Evolutionary conservation across 2,113 vertebrate genomes (phyloP).

Genomic region (Pteruthius melanotis): DNA sequence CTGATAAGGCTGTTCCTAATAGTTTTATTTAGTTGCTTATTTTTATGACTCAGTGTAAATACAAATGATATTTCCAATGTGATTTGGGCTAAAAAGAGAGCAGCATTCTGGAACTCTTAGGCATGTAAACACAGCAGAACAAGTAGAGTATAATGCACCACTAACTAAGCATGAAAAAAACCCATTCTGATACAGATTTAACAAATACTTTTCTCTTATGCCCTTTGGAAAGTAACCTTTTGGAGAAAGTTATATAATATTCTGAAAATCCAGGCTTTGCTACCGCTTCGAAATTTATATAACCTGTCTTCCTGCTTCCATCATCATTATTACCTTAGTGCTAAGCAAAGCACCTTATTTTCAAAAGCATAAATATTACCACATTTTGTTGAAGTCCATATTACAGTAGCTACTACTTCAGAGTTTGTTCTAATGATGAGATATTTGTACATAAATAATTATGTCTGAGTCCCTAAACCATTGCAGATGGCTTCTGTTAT

Average conservation of each 20-base stretch:
- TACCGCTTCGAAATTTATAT: neutral
- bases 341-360: neutral
- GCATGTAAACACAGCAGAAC: neutral
- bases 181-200: neutral
- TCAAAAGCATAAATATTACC: neutral
- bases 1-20: neutral
- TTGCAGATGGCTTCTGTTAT: accelerated
- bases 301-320: neutral
- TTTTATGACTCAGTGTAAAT: neutral
- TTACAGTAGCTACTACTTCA: neutral
- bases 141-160: neutral
- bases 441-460: neutral
- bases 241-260: neutral
- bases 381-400: neutral
- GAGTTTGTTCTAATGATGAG: neutral
- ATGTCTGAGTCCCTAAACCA: neutral
- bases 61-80: neutral
- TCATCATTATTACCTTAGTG: neutral
- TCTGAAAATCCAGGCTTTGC: neutral
- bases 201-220: neutral
- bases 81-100: neutral
- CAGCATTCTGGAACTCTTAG: neutral
- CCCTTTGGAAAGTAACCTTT: neutral
- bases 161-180: neutral
- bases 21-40: neutral